Conservation (phyloP, 2,797 vertebrate genomes). For the Corythornis leucogaster region DNA sequence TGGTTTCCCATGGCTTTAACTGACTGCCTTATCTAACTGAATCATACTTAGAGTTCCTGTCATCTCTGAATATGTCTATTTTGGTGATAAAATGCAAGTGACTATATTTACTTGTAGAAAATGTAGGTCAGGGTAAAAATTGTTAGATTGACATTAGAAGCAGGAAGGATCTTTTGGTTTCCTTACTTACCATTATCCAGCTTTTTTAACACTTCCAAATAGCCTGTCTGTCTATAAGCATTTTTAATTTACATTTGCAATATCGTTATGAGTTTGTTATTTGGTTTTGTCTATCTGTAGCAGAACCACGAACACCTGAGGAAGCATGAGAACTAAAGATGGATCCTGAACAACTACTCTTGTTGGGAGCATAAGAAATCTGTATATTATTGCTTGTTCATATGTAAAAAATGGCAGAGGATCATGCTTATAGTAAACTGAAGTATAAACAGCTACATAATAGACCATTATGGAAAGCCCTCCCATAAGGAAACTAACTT, state of each 20-base stretch:
- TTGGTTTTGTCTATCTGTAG: background rate
- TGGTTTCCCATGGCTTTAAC: constrained; percentile 1
- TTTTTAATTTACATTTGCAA: background rate
- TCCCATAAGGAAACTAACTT: background rate
- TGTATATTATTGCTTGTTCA: background rate
- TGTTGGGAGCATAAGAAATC: background rate
- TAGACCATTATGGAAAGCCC: background rate
- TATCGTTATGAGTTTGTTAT: background rate
- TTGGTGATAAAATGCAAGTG: constrained; percentile 14
- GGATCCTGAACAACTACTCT: background rate
- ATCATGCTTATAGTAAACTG: background rate
- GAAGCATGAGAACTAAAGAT: background rate
- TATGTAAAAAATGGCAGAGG: background rate
- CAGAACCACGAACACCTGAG: background rate
- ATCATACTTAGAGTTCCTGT: constrained; percentile 22
- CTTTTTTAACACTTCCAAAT: background rate
- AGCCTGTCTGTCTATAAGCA: background rate
- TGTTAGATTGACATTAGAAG: background rate
- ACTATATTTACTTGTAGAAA: constrained; percentile 39
- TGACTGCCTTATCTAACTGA: constrained; percentile 20
- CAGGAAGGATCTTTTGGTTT: background rate
- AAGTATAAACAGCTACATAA: background rate
- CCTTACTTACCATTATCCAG: background rate
- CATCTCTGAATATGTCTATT: constrained; percentile 24
- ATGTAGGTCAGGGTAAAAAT: constrained; percentile 19